Base-by-base conservation (phyloP, 2,797 vertebrate species). In the Acanthiza pusilla region DNA sequence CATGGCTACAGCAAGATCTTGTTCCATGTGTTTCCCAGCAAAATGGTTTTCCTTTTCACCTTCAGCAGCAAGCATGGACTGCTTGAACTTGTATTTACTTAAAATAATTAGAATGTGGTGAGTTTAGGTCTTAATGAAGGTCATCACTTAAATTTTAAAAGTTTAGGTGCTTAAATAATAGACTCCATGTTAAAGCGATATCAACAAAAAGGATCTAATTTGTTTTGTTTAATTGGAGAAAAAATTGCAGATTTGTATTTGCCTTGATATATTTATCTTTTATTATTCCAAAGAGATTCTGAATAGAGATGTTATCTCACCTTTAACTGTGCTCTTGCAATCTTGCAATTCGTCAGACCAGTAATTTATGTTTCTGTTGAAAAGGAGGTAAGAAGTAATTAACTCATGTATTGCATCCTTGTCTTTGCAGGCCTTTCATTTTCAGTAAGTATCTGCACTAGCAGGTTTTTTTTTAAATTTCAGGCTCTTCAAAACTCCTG, bases 331-430 rank as follows among this genome's bases (percentile, higher is more conserved):
- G 73, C 36, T 88, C 42, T 85, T 88, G 57, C 75, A 77, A n/a
- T 83, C 68, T 75, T 85, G 47, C 61, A 50, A 83, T 91, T 68
- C 71, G 6, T 43, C 85, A 83, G 58, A 65, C n/a, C 79, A 91
- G 62, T 95, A 80, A 85, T 88, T 83, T 94, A 61, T 88, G n/a
- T 65, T 83, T 73, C 42, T 65, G 62, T 57, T 95, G 78, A 57
- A 83, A 83, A 68, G 43, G 61, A 62, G 20, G 42, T 83, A 91
- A 88, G 72, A 81, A 78, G 14, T 75, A 51, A 80, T 90, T 83
- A 79, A 70, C 63, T 91, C 55, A 3, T 34, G 30, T 57, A 13
- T 79, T 73, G 57, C 45, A 71, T 67, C 66, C 15, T 22, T 50
- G 29, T 47, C 47, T 88, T 89, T 65, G 43, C 9, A 26, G 40